phyloP scores from a whole-genome alignment of 2,113 vertebrate genomes.

The Bambusicola thoracicus region DNA sequence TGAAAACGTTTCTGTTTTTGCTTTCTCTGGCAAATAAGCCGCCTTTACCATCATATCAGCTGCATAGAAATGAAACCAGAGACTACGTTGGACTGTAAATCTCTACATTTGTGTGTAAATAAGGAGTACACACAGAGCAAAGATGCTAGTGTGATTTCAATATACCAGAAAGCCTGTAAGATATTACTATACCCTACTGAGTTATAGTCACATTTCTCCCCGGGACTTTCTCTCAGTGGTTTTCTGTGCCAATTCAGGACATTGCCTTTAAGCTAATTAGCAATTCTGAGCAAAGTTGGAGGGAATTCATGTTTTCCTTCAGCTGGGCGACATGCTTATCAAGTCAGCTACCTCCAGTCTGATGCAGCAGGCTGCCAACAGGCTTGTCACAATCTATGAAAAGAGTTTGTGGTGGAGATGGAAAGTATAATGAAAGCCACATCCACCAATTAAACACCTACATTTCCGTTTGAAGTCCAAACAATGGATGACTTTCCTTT shows the following conservation, averaged over 20 bases:
- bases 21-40: conserved; percentile 32
- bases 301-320: conserved; percentile 34
- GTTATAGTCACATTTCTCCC: not conserved
- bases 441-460: conserved; percentile 59
- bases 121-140: conserved; percentile 2
- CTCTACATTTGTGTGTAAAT: conserved; percentile 3
- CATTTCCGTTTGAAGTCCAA: conserved; percentile 50
- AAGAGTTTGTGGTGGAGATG: conserved; percentile 23
- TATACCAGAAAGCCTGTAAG: not conserved
- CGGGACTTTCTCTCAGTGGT: not conserved
- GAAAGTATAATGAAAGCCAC: conserved; percentile 40
- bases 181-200: not conserved
- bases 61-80: conserved; percentile 2
- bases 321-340: conserved; percentile 11
- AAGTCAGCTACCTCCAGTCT: conserved; percentile 41
- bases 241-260: conserved; percentile 18
- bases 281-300: conserved; percentile 45
- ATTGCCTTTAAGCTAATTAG: conserved; percentile 15
- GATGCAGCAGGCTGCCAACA: conserved; percentile 46
- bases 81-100: not conserved
- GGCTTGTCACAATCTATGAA: conserved; percentile 45
- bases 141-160: conserved; percentile 13
- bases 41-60: not conserved
- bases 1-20: not conserved
- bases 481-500: conserved; percentile 21